Evolutionary conservation across 1,140 invertebrate genomes (phyloP).

Genomic region (Micrasema longulum): DNA sequence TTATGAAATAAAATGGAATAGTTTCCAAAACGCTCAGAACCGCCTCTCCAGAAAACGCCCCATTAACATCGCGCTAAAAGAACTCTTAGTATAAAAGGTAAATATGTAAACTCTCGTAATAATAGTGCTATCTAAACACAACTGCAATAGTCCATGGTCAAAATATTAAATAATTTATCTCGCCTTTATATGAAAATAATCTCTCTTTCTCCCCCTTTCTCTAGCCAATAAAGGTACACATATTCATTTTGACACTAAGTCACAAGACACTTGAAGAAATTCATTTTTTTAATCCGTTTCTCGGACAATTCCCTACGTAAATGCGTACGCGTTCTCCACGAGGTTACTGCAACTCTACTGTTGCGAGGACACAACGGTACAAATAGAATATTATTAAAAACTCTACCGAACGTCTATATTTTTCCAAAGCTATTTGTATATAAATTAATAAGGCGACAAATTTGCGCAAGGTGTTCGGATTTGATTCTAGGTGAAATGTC

Average conservation of each 20-base stretch:
- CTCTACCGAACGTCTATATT: too few relatives aligned
- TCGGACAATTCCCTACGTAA: constrained; percentile 25
- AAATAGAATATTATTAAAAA: too few relatives aligned
- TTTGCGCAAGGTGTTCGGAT: constrained; percentile 12
- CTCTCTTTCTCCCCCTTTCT: constrained; percentile 21
- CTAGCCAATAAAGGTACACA: constrained; percentile 46
- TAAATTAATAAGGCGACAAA: constrained; percentile 29
- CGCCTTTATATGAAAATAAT: constrained; percentile 42
- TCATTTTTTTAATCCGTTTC: constrained; percentile 44
- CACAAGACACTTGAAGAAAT: constrained; percentile 53
- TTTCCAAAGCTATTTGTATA: constrained; percentile 1
- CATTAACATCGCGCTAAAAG: neutral
- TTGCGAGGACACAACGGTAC: too few relatives aligned
- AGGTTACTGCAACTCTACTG: too few relatives aligned
- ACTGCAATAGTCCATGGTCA: constrained; percentile 30
- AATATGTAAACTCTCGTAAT: constrained; percentile 20
- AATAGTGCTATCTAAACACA: constrained; percentile 1
- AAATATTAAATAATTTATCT: constrained; percentile 23
- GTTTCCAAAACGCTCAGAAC: neutral
- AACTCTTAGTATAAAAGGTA: constrained; percentile 13
- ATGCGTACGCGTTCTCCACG: neutral
- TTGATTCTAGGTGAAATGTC: constrained; percentile 3
- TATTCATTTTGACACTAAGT: constrained; percentile 47
- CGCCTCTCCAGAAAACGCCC: too few relatives aligned
- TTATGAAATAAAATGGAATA: too few relatives aligned